These are phyloP conservation scores for Apocrypta bakeri DNA, from an alignment of 1,140 invertebrate species.

Conservation along the genomic window DNA sequence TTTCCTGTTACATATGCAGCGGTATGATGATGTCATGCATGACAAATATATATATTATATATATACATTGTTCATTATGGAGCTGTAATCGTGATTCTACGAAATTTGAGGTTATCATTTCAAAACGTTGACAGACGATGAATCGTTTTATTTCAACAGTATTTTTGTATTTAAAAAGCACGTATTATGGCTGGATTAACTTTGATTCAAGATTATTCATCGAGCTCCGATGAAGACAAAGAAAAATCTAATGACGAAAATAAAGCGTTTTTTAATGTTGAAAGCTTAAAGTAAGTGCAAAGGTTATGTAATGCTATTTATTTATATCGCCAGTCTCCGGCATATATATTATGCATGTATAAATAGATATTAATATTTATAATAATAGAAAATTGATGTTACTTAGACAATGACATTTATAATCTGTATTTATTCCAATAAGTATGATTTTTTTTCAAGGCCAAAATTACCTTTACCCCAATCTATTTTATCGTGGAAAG, in stretches of 20 bases:
- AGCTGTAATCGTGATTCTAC: not conserved
- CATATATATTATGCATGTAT: too few species aligned
- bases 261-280: constrained; percentile 27
- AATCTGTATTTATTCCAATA: not conserved
- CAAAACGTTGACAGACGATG: constrained; percentile 4
- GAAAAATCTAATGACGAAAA: constrained; percentile 42
- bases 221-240: constrained; percentile 62
- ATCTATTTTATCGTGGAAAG: constrained; percentile 63
- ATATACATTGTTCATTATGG: too few species aligned
- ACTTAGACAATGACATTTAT: not conserved
- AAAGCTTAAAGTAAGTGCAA: constrained; percentile 25
- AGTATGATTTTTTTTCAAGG: not conserved
- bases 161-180: constrained; percentile 20
- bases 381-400: too few species aligned
- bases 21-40: too few species aligned
- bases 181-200: constrained; percentile 62
- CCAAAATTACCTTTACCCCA: constrained; percentile 65
- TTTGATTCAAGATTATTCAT: constrained; percentile 61
- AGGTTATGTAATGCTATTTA: constrained; percentile 29
- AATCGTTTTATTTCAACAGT: not conserved
- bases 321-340: too few species aligned
- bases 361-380: too few species aligned
- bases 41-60: too few species aligned
- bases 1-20: too few species aligned
- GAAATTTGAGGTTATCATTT: constrained; percentile 36